Base-by-base conservation (phyloP, 2,113 vertebrate genomes). In the Pao palembangensis region DNA sequence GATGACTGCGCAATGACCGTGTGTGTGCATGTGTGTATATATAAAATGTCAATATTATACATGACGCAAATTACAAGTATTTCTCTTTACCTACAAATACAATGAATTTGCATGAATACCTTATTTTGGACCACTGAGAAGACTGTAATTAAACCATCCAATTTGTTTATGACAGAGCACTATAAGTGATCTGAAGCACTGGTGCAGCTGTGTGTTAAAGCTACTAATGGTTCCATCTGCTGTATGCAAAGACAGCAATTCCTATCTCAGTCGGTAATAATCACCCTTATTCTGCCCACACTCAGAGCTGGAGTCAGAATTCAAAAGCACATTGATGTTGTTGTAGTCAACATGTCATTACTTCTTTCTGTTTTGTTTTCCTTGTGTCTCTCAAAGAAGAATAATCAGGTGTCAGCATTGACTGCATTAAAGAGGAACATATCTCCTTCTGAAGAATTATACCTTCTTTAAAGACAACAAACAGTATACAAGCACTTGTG, bases 91-190 rank as follows among this genome's bases (percentile, higher is more conserved):
- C 34, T 38, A 38, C 34, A 38, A 38, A 38, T 1, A 38, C 34
- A 38, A 38, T 12, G 10, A 8, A 2, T 38, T 38, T 10, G 34
- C 34, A 38, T 38, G 34, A 38, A 38, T 3, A 38, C 34, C 34
- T 38, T 38, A 38, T 12, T 38, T 38, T 38, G 34, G 34, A 1
- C 10, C 11, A 3, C 10, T 38, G 34, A 38, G 8, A 64, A 34
- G 38, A 44, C 54, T 49, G 28, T 75, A 75, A 77, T 76, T 70
- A 77, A 75, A 65, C 58, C 67, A 43, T 74, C 67, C 55, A 51
- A 70, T 77, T 64, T 66, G 64, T 75, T 61, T 75, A 67, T 57
- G 73, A 63, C 72, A 60, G 65, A 69, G 74, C 64, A 55, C 66
- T 77, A 72, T 63, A 51, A 51, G 60, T 71, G 65, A 80, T 83